phyloP scores from a whole-genome alignment of 2,113 vertebrate genomes.

The Chascanopsetta lugubris region DNA sequence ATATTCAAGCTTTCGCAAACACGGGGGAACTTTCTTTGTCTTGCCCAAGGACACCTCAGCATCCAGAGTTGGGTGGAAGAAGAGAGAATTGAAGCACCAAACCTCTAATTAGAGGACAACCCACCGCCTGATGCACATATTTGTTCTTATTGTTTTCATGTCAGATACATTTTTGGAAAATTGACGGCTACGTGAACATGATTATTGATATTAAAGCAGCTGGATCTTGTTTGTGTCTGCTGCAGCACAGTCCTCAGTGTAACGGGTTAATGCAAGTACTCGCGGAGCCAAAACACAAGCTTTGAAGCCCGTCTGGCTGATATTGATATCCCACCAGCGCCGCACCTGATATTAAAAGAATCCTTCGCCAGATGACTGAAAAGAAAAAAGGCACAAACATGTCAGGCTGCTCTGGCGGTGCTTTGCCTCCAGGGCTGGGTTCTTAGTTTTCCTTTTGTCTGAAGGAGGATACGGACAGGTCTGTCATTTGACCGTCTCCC shows the following conservation, averaged over 20 bases:
- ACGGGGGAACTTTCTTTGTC: too few species aligned
- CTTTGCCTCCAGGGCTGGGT: constrained; percentile 55
- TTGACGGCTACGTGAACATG: too few species aligned
- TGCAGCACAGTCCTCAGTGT: constrained; percentile 43
- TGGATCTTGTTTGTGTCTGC: too few species aligned
- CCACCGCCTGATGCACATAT: too few species aligned
- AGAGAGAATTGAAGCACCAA: too few species aligned
- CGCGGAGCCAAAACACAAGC: constrained; percentile 38
- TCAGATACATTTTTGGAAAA: too few species aligned
- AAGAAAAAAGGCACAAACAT: constrained; percentile 23
- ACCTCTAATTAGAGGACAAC: too few species aligned
- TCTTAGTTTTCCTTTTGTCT: constrained; percentile 77
- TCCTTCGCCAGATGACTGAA: constrained; percentile 53
- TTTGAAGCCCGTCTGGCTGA: constrained; percentile 52
- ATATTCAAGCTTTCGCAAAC: too few species aligned
- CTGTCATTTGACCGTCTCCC: constrained; percentile 73
- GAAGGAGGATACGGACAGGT: constrained; percentile 55
- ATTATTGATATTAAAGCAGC: too few species aligned
- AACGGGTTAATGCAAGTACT: constrained; percentile 40
- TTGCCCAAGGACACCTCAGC: too few species aligned
- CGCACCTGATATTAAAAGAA: constrained; percentile 63
- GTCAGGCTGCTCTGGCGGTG: constrained; percentile 52
- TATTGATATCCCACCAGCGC: constrained; percentile 55
- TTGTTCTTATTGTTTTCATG: too few species aligned
- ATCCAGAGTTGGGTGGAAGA: too few species aligned